Conservation (phyloP, 2,113 vertebrate species). For the Lanius collurio region DNA sequence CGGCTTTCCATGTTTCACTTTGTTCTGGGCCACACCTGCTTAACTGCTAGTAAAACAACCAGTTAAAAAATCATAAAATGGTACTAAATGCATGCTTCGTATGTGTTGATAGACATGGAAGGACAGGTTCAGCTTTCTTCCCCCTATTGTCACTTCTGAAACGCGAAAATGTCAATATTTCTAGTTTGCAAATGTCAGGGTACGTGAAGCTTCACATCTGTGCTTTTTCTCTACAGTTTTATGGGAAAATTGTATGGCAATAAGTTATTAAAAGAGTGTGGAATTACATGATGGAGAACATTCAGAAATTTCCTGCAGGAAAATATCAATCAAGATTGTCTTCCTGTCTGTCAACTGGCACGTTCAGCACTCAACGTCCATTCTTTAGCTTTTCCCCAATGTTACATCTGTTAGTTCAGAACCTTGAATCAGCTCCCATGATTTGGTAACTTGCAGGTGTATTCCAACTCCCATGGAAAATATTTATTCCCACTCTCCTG, state of each 20-base stretch:
- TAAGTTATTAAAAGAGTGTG: background rate
- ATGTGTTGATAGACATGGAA: background rate
- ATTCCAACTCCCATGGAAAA: background rate
- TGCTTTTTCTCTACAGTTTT: background rate
- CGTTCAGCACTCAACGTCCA: background rate
- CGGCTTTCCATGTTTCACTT: background rate
- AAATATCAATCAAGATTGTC: background rate
- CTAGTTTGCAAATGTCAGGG: accelerated
- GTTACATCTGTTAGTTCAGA: background rate
- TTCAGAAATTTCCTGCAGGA: background rate
- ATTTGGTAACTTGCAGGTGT: background rate
- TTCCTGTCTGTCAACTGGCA: background rate
- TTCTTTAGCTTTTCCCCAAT: background rate
- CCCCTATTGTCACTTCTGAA: background rate
- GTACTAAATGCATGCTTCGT: background rate
- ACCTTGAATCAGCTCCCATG: background rate
- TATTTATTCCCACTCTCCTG: background rate
- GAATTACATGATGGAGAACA: background rate
- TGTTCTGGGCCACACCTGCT: conserved; percentile 12
- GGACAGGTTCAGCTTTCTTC: background rate
- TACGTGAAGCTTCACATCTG: background rate
- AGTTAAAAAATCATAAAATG: conserved; percentile 13
- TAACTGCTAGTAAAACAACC: background rate
- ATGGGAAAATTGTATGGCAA: background rate
- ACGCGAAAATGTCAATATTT: background rate